Evolutionary conservation across 2,888 invertebrate genomes (phyloP), one percentile per base, ranked within the genome.

Genomic region (Eubasilissa splendida): DNA sequence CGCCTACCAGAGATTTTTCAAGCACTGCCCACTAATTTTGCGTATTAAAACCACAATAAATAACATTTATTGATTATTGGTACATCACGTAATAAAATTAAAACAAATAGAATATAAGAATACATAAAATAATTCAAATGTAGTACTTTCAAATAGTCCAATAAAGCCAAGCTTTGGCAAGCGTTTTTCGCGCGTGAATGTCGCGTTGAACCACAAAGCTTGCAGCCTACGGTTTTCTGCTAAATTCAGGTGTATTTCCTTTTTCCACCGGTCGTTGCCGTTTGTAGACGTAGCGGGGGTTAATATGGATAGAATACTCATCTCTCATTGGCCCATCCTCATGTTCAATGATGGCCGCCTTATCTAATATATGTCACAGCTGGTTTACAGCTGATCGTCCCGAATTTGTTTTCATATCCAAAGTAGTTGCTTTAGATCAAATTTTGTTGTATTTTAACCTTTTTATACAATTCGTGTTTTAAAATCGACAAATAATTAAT

Each of bases 211-310:
- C 89, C 88, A 86, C 86, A 84, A 87, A 77, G 54, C 78, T 80
- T 42, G 80, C 76, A 74, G 65, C 79, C 42, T 31, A 76, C 73
- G 80, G 86, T 86, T 81, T 83, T 80, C 85, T 77, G 76, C 89
- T 88, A 88, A 87, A 89, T 91, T 91, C 90, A 89, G 85, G 88
- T 88, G 89, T 90, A 88, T 91, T 90, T 90, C 90, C 88, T 71
- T 82, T 88, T 89, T 88, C 88, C 88, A 88, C 87, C 76, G 77
- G 76, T 75, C 79, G 86, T 85, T 86, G 86, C 87, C 86, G 77
- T 59, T 60, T 22, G 58, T 50, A 60, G 59, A 54, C 33, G 86
- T 82, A 73, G 86, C 86, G 59, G 89, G 84, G 89, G 84, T 84
- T 74, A 80, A n/a, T 1, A 56, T 3, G 12, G 31, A 84, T 85